Percentiles rank a stretch among this genome's conserved stretches.
These are phyloP conservation scores for Eupristina koningsbergeri DNA, from an alignment of 1,140 invertebrate species.

Conservation along the genomic window DNA sequence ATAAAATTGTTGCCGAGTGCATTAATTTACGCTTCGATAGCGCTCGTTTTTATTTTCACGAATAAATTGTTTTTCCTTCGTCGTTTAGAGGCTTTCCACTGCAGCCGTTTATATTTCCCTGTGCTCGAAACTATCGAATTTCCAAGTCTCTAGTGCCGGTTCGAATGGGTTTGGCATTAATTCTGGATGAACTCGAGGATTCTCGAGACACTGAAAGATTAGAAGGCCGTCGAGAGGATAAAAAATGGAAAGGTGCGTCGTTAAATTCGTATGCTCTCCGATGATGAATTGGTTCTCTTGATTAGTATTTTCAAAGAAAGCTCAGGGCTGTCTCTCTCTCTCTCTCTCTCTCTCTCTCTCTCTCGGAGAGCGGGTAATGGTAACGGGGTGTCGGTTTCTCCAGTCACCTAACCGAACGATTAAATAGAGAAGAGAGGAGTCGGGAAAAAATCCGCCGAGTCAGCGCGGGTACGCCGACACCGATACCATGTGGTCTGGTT, in stretches of 20 bases:
- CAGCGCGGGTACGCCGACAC: background rate
- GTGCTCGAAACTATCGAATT: no score
- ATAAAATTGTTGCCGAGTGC: no score
- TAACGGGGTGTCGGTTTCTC: conserved; percentile 43
- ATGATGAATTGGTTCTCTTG: conserved; percentile 38
- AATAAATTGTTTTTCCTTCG: no score
- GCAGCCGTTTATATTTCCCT: no score
- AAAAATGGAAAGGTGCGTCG: background rate
- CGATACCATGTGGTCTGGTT: background rate
- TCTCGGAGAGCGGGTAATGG: background rate
- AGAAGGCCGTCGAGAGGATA: background rate
- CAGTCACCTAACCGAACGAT: conserved; percentile 37
- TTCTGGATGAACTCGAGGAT: no score
- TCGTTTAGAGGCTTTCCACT: no score
- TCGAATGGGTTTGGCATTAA: no score
- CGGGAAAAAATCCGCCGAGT: conserved; percentile 31
- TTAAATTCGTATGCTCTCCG: background rate
- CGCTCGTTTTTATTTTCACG: no score
- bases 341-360: background rate
- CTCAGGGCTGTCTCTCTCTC: background rate
- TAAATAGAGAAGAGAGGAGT: conserved; percentile 21
- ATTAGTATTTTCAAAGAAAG: conserved; percentile 40
- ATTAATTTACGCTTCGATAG: no score
- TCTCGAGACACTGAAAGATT: no score
- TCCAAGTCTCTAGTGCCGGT: no score